These are phyloP conservation scores for Eremobia ochroleuca DNA, from an alignment of 2,888 invertebrate species.

Conservation along the genomic window DNA sequence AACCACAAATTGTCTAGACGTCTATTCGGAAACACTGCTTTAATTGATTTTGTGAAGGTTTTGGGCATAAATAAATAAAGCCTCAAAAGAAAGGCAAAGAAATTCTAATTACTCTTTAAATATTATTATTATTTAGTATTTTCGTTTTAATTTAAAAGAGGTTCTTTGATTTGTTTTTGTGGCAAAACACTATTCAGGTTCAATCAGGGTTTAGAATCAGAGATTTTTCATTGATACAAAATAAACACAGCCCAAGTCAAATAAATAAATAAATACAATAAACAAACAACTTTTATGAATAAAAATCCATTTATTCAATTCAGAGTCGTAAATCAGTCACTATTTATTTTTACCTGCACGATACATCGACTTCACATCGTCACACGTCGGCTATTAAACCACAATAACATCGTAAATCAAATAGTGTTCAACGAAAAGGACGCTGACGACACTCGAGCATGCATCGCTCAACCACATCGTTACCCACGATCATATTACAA, in stretches of 20 bases:
- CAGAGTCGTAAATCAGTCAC: background rate
- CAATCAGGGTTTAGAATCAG: too few relatives aligned
- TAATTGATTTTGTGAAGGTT: background rate
- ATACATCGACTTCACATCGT: constrained; percentile 11
- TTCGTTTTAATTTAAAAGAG: background rate
- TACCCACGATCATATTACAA: constrained; percentile 47
- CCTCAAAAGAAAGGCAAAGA: background rate
- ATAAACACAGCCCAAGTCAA: too few relatives aligned
- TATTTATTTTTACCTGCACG: constrained; percentile 20
- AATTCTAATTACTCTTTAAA: background rate
- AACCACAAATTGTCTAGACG: constrained; percentile 20
- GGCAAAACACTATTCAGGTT: background rate
- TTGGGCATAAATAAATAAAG: background rate
- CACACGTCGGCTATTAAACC: constrained; percentile 24
- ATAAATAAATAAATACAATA: too few relatives aligned
- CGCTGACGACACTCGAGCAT: constrained; percentile 39
- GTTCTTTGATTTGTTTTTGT: background rate
- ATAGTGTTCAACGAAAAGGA: constrained; percentile 32
- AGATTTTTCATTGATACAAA: background rate
- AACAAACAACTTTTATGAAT: constrained; percentile 5
- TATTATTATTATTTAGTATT: too few relatives aligned
- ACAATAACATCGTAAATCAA: constrained; percentile 58
- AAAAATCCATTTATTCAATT: constrained; percentile 15
- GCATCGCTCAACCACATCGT: constrained; percentile 42
- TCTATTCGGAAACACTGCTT: background rate